Evolutionary conservation across 2,797 vertebrate genomes (phyloP), one percentile per base, ranked within the genome.

Genomic region (Poeciliopsis turneri): DNA sequence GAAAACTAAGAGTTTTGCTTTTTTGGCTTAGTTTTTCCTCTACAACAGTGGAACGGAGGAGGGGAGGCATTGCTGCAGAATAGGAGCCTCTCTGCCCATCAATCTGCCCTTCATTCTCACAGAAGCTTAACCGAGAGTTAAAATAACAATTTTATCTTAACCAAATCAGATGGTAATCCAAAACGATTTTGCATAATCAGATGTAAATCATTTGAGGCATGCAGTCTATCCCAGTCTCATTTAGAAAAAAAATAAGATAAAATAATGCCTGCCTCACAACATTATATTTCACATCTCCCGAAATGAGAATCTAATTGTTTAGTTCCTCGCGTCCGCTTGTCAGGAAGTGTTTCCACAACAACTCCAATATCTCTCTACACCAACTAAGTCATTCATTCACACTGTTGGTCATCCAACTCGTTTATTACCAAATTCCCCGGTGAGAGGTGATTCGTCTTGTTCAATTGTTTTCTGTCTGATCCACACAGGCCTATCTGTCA

Each of bases 391-490:
- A 45, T 49, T 57, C 78, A 76, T 0, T 12, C 68, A 45, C 16
- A 72, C 57, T 77, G 70, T 43, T 59, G 49, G 39, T 74, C 78
- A 51, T 33, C 74, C 53, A 43, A 45, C 30, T 33, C 53, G 78
- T 84, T 82, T 81, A 45, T 83, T 82, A 71, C 43, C 73, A 74
- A 76, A 66, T 39, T 78, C 71, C 39, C 69, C 59, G 49, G 78
- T 77, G 83, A 84, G 70, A 83, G 77, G 78, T 73, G 66, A 90
- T 90, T 87, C 36, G 84, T 90, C 82, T 87, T 90, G 64, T 79
- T 89, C 82, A 82, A 5, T 45, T 10, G 45, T 47, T 72, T 74
- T 49, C 80, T 82, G 73, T 85, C 75, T 76, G 18, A 6, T 76
- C 46, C 61, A 46, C 71, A 46, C 10, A 23, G 51, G 33, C 75